Percentiles rank a stretch among this genome's conserved stretches.
Conservation (phyloP, 2,888 invertebrate genomes). For the Stegana nigrithorax region DNA sequence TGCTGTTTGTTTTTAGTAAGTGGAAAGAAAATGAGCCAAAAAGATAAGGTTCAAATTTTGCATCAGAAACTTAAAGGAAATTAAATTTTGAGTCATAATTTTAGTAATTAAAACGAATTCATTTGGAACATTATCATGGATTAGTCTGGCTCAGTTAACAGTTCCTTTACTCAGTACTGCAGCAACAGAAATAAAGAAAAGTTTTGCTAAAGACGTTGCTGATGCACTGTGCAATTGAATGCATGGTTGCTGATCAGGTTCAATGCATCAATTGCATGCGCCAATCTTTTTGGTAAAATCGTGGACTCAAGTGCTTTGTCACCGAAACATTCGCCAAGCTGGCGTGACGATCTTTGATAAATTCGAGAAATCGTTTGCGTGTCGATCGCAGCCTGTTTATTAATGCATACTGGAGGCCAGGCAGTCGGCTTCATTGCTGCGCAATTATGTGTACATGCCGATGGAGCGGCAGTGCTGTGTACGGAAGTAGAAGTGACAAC, state of each 20-base stretch:
- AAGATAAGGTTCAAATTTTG: no score
- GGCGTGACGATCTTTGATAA: background rate
- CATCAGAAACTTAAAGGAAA: no score
- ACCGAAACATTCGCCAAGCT: background rate
- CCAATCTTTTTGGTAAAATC: background rate
- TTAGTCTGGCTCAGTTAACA: no score
- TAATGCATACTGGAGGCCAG: slow-evolving; percentile 34
- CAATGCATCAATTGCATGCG: slow-evolving; percentile 40
- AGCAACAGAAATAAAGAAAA: no score
- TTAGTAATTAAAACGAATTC: no score
- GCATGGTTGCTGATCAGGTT: slow-evolving; percentile 41
- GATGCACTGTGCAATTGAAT: slow-evolving; percentile 43
- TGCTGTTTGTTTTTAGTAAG: slow-evolving; percentile 46
- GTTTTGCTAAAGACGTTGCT: slow-evolving; percentile 25
- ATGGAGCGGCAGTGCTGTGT: background rate
- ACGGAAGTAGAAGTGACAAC: slow-evolving; percentile 6
- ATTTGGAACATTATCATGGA: no score
- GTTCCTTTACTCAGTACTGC: no score
- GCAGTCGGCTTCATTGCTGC: background rate
- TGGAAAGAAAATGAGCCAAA: slow-evolving; percentile 28
- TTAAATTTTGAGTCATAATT: no score
- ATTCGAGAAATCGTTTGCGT: slow-evolving; percentile 28
- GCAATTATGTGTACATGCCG: slow-evolving; percentile 2
- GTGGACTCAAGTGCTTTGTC: background rate
- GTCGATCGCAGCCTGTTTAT: slow-evolving; percentile 28